These are phyloP conservation scores for Leucosticte australis DNA, from an alignment of 2,113 vertebrate species.

Conservation along the genomic window DNA sequence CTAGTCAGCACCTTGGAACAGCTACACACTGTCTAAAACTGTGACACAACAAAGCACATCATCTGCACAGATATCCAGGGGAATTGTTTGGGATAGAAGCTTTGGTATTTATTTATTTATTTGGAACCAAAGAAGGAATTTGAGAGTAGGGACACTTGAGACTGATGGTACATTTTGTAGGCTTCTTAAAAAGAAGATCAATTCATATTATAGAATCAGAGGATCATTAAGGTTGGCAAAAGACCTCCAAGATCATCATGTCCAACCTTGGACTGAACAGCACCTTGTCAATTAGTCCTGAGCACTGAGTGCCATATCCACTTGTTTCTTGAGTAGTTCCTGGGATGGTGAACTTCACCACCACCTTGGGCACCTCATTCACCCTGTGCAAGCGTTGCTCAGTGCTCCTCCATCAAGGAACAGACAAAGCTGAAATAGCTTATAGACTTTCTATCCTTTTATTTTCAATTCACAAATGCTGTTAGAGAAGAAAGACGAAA, in stretches of 20 bases:
- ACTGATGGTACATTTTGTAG: neutral
- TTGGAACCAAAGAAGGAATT: neutral
- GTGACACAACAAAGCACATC: neutral
- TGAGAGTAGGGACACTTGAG: neutral
- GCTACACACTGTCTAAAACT: neutral
- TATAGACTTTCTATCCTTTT: neutral
- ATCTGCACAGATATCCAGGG: neutral
- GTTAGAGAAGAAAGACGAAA: neutral
- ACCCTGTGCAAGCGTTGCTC: neutral
- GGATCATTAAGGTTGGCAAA: neutral
- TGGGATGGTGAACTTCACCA: neutral
- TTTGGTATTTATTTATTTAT: neutral
- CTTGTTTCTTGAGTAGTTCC: neutral
- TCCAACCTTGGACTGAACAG: neutral
- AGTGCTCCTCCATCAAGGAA: neutral
- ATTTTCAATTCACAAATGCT: neutral
- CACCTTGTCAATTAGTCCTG: neutral
- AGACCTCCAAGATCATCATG: neutral
- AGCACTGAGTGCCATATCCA: neutral
- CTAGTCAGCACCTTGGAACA: neutral
- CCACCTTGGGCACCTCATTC: accelerated
- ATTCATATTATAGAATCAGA: neutral
- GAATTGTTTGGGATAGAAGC: neutral
- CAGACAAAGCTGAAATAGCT: neutral
- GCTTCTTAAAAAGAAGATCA: neutral